Evolutionary conservation across 2,888 invertebrate species (phyloP), one percentile per base, ranked within the genome.

Genomic region (Lutraria lutraria): DNA sequence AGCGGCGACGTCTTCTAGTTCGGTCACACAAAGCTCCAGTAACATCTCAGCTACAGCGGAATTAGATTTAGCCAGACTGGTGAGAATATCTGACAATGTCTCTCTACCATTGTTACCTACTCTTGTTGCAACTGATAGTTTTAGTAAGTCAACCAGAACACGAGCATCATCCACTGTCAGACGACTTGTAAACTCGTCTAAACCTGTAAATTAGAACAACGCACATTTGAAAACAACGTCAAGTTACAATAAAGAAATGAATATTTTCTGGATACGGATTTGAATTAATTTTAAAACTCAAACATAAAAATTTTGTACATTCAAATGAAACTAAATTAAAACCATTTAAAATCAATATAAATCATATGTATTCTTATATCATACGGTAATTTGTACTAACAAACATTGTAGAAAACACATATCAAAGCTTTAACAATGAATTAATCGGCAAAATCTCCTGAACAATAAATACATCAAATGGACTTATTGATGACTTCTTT

Each of bases 1-100:
- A 13, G 98, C 97, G 16, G 98, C 98, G 0, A 99, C 98, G 96
- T 99, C 99, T 96, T 99, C 99, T 89, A 99, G 97, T 96, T 99
- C 99, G 0, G 99, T 99, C 34, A 99, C 98, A 97, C 99, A 99
- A 12, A 99, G 97, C 96, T 99, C 99, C 43, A 99, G 97, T 86
- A 99, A 97, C 98, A 99, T 99, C 88, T 98, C 98, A 0, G 98
- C 98, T 79, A 98, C 98, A 97, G 97, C 94, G 12, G 95, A 93
- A 88, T 95, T 95, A 56, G 95, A 94, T 90, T 96, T 96, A 43
- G 95, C 96, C n/a, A 97, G 93, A 52, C 96, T 95, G 12, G 98
- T 98, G 0, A 99, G 97, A 19, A 98, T 98, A 72, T 98, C 98
- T 0, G 97, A 96, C 68, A 99, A 97, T 0, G 98, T 98, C 87